Conservation (phyloP, 2,113 vertebrate species). For the Neomonachus schauinslandi region DNA sequence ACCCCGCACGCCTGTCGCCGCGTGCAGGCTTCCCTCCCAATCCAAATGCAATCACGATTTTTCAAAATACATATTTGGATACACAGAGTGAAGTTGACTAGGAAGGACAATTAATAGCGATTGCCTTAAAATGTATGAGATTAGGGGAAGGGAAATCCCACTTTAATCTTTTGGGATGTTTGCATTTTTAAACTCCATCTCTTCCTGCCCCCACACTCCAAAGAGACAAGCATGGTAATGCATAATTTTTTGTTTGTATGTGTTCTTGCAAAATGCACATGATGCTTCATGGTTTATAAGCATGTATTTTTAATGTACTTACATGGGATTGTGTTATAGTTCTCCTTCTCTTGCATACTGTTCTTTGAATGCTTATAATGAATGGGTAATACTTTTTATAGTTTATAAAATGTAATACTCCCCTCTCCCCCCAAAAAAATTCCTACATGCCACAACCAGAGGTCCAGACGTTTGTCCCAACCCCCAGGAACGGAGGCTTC, state of each 20-base stretch:
- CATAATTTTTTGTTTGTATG: background rate
- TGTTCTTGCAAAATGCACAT: background rate
- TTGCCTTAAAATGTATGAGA: background rate
- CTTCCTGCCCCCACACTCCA: background rate
- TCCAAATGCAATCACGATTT: background rate
- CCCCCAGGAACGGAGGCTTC: background rate
- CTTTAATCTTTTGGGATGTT: background rate
- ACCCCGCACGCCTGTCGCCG: accelerated
- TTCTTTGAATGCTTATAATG: background rate
- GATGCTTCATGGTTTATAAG: background rate
- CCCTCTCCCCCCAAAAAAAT: background rate
- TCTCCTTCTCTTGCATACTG: background rate
- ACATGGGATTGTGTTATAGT: background rate
- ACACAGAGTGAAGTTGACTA: background rate
- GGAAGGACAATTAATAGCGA: background rate
- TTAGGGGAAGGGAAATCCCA: background rate
- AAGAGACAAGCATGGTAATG: background rate
- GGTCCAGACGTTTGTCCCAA: background rate
- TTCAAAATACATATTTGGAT: background rate
- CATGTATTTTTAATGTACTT: background rate
- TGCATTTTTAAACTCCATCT: background rate
- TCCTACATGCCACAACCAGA: background rate
- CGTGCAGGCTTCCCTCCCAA: background rate
- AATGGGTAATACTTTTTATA: background rate
- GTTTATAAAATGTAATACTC: background rate